These are phyloP conservation scores for Tenthredo distinguenda DNA, from an alignment of 2,888 invertebrate species.

Conservation along the genomic window DNA sequence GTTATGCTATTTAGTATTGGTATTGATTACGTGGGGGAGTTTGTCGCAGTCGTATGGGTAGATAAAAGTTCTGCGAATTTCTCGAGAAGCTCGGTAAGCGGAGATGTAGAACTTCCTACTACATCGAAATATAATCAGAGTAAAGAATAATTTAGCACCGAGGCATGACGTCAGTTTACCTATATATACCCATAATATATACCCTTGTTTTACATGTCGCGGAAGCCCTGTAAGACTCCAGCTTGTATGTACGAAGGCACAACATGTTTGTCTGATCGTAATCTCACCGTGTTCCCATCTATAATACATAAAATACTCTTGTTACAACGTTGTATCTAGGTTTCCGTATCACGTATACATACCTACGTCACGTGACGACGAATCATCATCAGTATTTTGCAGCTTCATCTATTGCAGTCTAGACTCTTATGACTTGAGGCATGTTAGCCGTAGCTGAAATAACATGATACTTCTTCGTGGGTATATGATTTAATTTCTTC, in stretches of 20 bases:
- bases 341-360: background rate
- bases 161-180: background rate
- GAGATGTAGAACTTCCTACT: background rate
- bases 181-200: background rate
- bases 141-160: slow-evolving; percentile 12
- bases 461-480: background rate
- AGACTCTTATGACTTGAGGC: background rate
- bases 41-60: slow-evolving; percentile 2
- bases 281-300: slow-evolving; percentile 14
- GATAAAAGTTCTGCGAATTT: slow-evolving; percentile 39
- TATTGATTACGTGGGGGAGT: slow-evolving; percentile 22
- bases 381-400: background rate
- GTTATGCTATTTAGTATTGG: background rate
- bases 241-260: background rate
- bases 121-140: slow-evolving; percentile 22
- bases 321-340: slow-evolving; percentile 2
- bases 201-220: slow-evolving; percentile 16
- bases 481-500: slow-evolving; percentile 5
- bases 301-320: slow-evolving; percentile 15
- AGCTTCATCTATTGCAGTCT: background rate
- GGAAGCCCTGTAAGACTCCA: background rate
- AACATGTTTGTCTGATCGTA: slow-evolving; percentile 32
- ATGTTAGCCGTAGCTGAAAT: background rate
- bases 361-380: slow-evolving; percentile 15
- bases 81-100: slow-evolving; percentile 19